phyloP scores from a whole-genome alignment of 2,888 invertebrate species.

The Megamerina dolium region DNA sequence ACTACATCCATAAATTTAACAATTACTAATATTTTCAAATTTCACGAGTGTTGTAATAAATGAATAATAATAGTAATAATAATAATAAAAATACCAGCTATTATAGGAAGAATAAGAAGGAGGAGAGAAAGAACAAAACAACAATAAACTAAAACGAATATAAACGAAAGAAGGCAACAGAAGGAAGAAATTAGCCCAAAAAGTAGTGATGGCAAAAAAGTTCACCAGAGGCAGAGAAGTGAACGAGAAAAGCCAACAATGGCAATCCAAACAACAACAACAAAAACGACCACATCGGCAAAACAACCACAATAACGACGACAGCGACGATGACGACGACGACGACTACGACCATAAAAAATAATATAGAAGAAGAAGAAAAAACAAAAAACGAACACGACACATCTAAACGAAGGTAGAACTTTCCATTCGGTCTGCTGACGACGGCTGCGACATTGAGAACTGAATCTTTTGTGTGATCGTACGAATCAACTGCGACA shows the following conservation, averaged over 20 bases:
- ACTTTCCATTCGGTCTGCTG: slow-evolving; percentile 36
- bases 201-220: slow-evolving; percentile 7
- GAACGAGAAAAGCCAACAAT: no score
- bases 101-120: not conserved
- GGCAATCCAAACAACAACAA: no score
- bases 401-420: slow-evolving; percentile 27
- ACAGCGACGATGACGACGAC: slow-evolving; percentile 8
- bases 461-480: slow-evolving; percentile 42
- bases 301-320: no score
- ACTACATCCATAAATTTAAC: no score
- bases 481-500: slow-evolving; percentile 24
- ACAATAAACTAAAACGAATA: no score
- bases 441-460: slow-evolving; percentile 37
- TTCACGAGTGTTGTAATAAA: no score
- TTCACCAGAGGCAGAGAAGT: slow-evolving; percentile 1
- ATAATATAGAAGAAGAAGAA: no score
- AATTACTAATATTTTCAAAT: no score
- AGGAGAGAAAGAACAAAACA: not conserved
- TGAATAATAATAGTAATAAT: no score
- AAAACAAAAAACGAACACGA: slow-evolving; percentile 5
- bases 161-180: not conserved
- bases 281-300: no score
- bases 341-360: slow-evolving; percentile 2
- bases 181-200: slow-evolving; percentile 4
- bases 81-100: no score